phyloP scores from a whole-genome alignment of 2,113 vertebrate species.

The Brachyistius frenatus region DNA sequence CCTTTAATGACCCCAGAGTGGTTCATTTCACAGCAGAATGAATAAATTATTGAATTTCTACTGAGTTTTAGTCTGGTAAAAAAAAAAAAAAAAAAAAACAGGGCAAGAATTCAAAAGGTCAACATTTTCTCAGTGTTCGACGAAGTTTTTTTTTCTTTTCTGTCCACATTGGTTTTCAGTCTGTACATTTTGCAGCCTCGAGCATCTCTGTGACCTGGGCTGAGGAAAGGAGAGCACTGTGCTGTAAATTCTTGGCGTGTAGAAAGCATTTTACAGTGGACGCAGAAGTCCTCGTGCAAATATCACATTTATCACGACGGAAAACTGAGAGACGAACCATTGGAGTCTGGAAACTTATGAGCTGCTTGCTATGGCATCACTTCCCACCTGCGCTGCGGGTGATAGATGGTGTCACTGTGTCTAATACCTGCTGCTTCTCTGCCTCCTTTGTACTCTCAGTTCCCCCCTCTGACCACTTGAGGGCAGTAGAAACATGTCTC shows the following conservation, averaged over 20 bases:
- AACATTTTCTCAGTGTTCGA: not conserved
- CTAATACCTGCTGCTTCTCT: not conserved
- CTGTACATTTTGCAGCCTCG: not conserved
- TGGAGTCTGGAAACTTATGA: conserved; percentile 37
- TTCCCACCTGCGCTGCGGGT: conserved; percentile 24
- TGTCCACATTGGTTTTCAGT: conserved; percentile 26
- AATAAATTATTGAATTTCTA: not conserved
- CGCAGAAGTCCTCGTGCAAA: conserved; percentile 38
- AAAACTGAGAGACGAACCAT: conserved; percentile 16
- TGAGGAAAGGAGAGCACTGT: conserved; percentile 26
- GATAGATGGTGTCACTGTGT: conserved; percentile 10
- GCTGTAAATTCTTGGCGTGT: conserved; percentile 42
- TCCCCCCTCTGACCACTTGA: conserved; percentile 54
- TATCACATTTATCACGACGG: conserved; percentile 30
- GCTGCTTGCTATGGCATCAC: conserved; percentile 29
- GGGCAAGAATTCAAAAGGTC: not conserved
- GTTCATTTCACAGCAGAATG: not conserved
- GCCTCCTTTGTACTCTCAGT: not conserved
- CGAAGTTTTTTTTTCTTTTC: not conserved
- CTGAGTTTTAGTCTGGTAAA: too few relatives aligned
- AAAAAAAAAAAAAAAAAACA: too few relatives aligned
- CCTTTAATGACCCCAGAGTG: not conserved
- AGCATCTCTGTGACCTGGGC: conserved; percentile 9
- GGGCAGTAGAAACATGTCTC: conserved; percentile 74
- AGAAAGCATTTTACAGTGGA: conserved; percentile 48